These are phyloP conservation scores for Pelodiscus sinensis DNA, from an alignment of 2,113 vertebrate genomes.

Conservation along the genomic window DNA sequence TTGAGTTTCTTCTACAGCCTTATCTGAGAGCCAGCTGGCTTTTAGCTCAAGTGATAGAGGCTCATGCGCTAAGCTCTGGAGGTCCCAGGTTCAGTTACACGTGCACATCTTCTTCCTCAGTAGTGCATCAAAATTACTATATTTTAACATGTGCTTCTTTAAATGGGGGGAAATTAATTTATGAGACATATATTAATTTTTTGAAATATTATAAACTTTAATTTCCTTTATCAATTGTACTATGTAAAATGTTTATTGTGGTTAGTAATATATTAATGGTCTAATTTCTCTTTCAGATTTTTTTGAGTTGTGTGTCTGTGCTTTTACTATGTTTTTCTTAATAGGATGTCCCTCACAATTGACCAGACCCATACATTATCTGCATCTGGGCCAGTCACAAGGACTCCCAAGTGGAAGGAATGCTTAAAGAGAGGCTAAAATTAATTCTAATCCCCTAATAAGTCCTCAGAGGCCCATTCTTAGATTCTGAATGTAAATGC, in stretches of 20 bases:
- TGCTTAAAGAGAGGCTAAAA: background rate
- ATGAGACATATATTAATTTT: background rate
- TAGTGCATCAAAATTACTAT: background rate
- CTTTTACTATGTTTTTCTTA: background rate
- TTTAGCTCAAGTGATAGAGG: too few relatives aligned
- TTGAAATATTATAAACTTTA: background rate
- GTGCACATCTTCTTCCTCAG: background rate
- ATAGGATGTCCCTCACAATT: background rate
- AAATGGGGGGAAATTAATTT: background rate
- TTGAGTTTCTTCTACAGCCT: too few relatives aligned
- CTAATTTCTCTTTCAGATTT: background rate
- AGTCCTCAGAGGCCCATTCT: background rate
- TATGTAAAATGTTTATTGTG: background rate
- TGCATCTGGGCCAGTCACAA: background rate
- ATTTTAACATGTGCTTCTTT: background rate
- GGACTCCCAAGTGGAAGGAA: background rate
- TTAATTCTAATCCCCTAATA: background rate
- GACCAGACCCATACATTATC: background rate
- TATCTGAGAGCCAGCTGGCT: too few relatives aligned
- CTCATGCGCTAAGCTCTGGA: too few relatives aligned
- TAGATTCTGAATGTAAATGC: background rate
- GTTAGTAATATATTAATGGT: background rate
- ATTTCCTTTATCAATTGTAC: background rate
- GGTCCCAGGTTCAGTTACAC: too few relatives aligned
- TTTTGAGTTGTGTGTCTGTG: accelerated